Percentiles rank a stretch among this genome's conserved stretches.
Evolutionary conservation across 1,140 invertebrate genomes (phyloP).

Genomic region (Lanistes nyassanus): DNA sequence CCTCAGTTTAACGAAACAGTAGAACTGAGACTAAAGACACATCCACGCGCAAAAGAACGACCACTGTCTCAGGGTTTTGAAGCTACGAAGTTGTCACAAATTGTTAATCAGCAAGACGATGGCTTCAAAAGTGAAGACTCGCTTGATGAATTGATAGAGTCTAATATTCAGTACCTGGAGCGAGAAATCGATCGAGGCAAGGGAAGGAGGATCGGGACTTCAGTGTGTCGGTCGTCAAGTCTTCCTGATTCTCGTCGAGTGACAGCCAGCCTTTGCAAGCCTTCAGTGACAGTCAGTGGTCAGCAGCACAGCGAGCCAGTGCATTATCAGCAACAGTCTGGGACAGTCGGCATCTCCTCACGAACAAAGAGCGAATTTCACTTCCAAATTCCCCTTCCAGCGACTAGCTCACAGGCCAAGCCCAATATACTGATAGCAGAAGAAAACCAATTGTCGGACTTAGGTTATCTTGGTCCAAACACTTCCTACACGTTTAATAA

Average conservation of each 20-base stretch:
- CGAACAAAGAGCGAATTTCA: conserved; percentile 27
- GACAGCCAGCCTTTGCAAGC: background rate
- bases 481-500: conserved; percentile 6
- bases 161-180: conserved; percentile 60
- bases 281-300: background rate
- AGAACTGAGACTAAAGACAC: conserved; percentile 29
- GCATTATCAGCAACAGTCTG: no score
- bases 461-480: background rate
- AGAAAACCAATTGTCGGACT: conserved; percentile 29
- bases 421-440: conserved; percentile 28
- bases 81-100: background rate
- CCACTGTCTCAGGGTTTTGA: conserved; percentile 15
- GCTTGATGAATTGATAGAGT: conserved; percentile 59
- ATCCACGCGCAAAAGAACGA: conserved; percentile 3
- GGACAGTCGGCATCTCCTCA: background rate
- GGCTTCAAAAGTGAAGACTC: conserved; percentile 53
- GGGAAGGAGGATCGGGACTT: background rate
- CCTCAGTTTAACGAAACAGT: conserved; percentile 34
- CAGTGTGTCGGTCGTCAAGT: conserved; percentile 33
- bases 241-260: conserved; percentile 32
- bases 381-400: conserved; percentile 30
- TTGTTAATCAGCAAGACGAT: background rate
- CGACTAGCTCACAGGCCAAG: background rate
- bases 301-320: background rate
- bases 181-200: conserved; percentile 41